Base-by-base conservation (phyloP, 1,140 invertebrate species). In the Antheraea mylitta region DNA sequence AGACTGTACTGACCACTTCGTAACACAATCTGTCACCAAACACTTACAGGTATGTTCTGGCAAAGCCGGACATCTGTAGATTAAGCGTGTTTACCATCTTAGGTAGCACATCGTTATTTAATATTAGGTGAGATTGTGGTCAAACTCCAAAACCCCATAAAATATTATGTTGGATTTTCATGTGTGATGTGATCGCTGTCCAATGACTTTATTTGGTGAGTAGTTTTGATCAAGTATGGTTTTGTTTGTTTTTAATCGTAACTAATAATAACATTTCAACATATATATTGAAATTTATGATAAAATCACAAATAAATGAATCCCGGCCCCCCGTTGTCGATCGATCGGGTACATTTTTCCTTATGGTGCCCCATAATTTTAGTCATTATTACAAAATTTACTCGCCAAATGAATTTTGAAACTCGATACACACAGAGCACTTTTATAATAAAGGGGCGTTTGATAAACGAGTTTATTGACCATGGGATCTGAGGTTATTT, bases 391-490 rank as follows among this genome's bases (percentile, higher is more conserved):
- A 53, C 45, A 53, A 13, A 53, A 53, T 53, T 53, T 53, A 53
- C 45, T 53, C 45, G 16, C 45, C 11, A 53, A 53, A 53, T 16
- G 45, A 53, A 53, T 53, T 53, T 53, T 16, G 9, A 53, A 53
- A 53, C 16, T 16, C 45, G 45, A 53, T 53, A 16, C 45, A 53
- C 16, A 53, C 11, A 16, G 45, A 13, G 45, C 16, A 6, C 16
- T 53, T 53, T 53, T 53, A 53, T 16, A 53, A 13, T 16, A 16
- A 13, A 9, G 45, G 18, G 59, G 30, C 59, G 19, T 61, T 60
- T 61, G 59, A 61, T 61, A 30, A 30, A 61, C 18, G 59, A 30
- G 59, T 61, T 61, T 61, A 61, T 61, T 61, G 59, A 61, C 59
- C 59, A 36, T 61, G 7, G 11, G 45, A 53, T 53, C 11, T 13